Percentiles rank a stretch among this genome's conserved stretches.
These are phyloP conservation scores for Pterocles orientalis DNA, from an alignment of 2,113 vertebrate species.

Conservation along the genomic window DNA sequence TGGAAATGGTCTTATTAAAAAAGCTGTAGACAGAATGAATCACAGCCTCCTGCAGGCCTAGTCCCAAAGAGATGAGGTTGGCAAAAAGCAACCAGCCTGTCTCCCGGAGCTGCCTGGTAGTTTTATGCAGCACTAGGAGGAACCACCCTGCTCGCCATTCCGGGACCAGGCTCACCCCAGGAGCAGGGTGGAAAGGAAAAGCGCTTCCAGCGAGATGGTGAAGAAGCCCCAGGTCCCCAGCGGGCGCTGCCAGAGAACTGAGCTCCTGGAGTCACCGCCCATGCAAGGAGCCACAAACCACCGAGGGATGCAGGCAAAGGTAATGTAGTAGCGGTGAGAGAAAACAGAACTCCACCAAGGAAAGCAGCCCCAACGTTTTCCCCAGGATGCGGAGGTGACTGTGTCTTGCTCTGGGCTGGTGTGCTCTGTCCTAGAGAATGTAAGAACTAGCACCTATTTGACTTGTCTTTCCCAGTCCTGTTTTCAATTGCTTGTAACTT, in stretches of 20 bases:
- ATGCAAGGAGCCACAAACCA: rapidly evolving
- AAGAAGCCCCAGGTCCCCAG: background rate
- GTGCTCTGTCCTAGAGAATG: background rate
- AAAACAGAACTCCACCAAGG: background rate
- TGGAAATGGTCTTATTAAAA: background rate
- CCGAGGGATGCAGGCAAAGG: background rate
- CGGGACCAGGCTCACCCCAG: background rate
- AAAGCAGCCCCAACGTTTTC: background rate
- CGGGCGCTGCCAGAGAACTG: background rate
- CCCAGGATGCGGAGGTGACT: background rate
- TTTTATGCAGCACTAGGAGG: background rate
- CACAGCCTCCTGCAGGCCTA: background rate
- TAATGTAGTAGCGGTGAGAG: background rate
- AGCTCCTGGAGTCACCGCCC: background rate
- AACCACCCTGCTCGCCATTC: background rate
- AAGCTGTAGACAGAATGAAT: slow-evolving; percentile 26
- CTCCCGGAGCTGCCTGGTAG: background rate
- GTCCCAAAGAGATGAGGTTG: background rate
- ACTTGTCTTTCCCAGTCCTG: background rate
- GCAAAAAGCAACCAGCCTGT: background rate
- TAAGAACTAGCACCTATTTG: slow-evolving; percentile 23
- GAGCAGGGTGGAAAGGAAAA: background rate
- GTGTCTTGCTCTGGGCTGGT: background rate
- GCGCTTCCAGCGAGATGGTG: rapidly evolving
- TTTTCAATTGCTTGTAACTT: slow-evolving; percentile 44